Percentiles rank a stretch among this genome's conserved stretches.
Conservation (phyloP, 2,797 vertebrate species). For the Amniataba percoides region DNA sequence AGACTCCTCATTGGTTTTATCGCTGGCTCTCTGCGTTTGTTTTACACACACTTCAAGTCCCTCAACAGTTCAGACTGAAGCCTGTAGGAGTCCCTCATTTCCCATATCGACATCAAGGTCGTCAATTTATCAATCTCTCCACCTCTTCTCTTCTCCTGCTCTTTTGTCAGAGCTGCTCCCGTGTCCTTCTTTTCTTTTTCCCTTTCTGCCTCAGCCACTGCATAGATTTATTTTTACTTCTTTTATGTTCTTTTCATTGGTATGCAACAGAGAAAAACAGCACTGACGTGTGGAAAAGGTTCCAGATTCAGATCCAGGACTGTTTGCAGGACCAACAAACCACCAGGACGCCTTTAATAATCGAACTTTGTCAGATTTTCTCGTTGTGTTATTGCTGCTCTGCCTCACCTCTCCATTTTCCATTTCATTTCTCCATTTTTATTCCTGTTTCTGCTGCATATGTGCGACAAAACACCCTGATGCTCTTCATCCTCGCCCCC, state of each 20-base stretch:
- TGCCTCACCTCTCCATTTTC: background rate
- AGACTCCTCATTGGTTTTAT: conserved; percentile 12
- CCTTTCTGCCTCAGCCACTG: background rate
- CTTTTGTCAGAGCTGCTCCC: conserved; percentile 13
- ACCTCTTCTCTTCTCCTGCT: conserved; percentile 19
- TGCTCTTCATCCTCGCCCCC: background rate
- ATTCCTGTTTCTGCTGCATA: conserved; percentile 1
- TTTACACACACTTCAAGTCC: conserved; percentile 15
- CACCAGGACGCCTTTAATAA: conserved; percentile 2
- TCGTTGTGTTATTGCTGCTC: conserved; percentile 4
- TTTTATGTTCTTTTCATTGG: background rate
- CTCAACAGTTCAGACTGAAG: conserved; percentile 4
- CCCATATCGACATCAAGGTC: conserved; percentile 48
- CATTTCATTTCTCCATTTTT: background rate
- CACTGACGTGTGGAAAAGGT: background rate
- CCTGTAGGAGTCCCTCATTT: conserved; percentile 2
- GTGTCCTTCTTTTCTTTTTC: background rate
- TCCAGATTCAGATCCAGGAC: conserved; percentile 13
- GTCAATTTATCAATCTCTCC: conserved; percentile 36
- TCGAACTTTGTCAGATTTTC: conserved; percentile 18
- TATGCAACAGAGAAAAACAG: background rate
- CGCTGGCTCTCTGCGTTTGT: conserved; percentile 6
- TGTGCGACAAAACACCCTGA: conserved; percentile 9
- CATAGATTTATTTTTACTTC: background rate
- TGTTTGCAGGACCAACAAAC: background rate